Evolutionary conservation across 2,113 vertebrate genomes (phyloP), one percentile per base, ranked within the genome.

Genomic region (Heloderma charlesbogerti): DNA sequence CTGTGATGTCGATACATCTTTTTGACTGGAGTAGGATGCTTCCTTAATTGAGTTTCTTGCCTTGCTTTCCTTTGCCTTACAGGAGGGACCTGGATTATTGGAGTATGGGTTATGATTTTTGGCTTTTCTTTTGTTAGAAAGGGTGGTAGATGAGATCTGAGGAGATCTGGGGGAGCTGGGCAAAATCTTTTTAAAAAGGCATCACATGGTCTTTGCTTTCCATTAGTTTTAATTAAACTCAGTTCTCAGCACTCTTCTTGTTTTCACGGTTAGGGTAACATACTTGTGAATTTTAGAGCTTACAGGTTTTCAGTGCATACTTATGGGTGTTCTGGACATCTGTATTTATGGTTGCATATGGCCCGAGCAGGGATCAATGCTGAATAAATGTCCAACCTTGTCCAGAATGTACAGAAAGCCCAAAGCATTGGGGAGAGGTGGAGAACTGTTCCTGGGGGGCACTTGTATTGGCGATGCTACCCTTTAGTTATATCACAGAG

Each of bases 1-100:
- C 83, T 89, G 89, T 91, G 90, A 95, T 92, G 90, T 74, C 78
- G 85, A 93, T 92, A 95, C 87, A 85, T 92, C 91, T 94, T 89
- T 91, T 93, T 95, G 93, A 94, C 88, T 93, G 94, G 91, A 72
- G 1, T 5, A 88, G 88, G 25, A 85, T 93, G 90, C 72, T 88
- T 88, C 88, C 89, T 88, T 80, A 66, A 91, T 90, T 87, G 87
- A 83, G 71, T 80, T 88, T 0, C 72, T 84, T 34, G 85, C 12
- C 51, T 78, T 74, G 27, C 69, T 93, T 94, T 90, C 91, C 63
- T 94, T 66, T 51, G 69, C 37, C 66, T 86, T 88, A 31, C 67
- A 13, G 67, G 80, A 43, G 71, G 88, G 82, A 40, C 43, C 66
- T 1, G 25, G 10, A 80, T 79, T 86, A 80, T 71, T 40, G 31